Base-by-base conservation (phyloP, 2,888 invertebrate species). In the Nysson spinosus region DNA sequence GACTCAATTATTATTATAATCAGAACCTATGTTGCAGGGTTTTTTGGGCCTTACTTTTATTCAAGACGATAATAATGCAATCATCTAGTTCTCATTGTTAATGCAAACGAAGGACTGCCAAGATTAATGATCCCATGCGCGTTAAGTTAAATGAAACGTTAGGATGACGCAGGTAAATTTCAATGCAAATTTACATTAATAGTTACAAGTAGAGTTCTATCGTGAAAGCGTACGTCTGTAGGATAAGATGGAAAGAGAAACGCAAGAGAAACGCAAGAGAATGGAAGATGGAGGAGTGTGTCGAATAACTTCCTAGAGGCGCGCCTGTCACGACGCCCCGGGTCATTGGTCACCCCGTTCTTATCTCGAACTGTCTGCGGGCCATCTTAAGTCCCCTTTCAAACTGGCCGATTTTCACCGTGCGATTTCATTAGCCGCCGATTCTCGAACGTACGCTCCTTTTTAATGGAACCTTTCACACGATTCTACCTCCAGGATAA, bases 251-350 rank as follows among this genome's bases (percentile, higher is more conserved):
- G 20, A 12, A 11, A 6, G n/a, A 3, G 24, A 28, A 40, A 51
- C 51, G 63, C 40, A 42, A 30, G 28, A 55, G 39, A 63, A 62
- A 65, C 56, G 63, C 49, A 40, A 56, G 62, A 44, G 64, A 62
- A 65, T 62, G 63, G 43, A 40, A 56, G 55, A 65, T 56, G 49
- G 62, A 62, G 55, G 61, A 70, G 78, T 79, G 71, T 78, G 70
- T 76, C 78, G 79, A 82, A 79, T 77, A 80, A 84, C 83, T 85
- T 85, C 84, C 83, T 83, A 81, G 83, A 85, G 85, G 84, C 82
- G 84, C 83, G 83, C 80, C 82, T 82, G 84, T 85, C 85, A 85
- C 85, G 85, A 85, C 72, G 80, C 81, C 81, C 64, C 72, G 77
- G 84, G 84, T 84, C 84, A 85, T 85, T 82, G 84, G 84, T 83